phyloP scores from a whole-genome alignment of 30 jellyfish, hydroid and myxozoan genomes.

The Hydractinia echinata region DNA sequence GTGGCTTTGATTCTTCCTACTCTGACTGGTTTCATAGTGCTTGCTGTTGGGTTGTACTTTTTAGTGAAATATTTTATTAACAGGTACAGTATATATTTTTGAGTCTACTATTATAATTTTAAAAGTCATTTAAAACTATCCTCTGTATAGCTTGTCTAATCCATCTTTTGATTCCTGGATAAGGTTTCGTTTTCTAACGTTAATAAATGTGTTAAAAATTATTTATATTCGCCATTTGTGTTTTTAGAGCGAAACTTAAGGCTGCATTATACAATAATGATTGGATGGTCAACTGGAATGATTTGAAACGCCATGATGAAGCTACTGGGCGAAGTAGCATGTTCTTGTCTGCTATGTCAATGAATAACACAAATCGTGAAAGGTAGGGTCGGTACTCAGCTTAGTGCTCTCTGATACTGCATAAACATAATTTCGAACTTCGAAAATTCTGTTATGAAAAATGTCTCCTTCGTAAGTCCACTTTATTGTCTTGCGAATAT shows the following conservation, averaged over 20 bases:
- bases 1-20: constrained; percentile 71
- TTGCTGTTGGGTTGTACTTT: constrained; percentile 25
- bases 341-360: constrained; percentile 71
- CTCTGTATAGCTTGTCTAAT: too few relatives aligned
- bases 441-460: neutral
- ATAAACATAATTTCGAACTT: neutral
- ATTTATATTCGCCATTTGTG: neutral
- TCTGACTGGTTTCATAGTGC: constrained; percentile 37
- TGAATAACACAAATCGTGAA: constrained; percentile 34
- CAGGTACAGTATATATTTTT: constrained; percentile 20
- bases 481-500: neutral
- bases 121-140: too few relatives aligned
- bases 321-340: constrained; percentile 62
- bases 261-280: constrained; percentile 78
- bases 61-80: constrained; percentile 18
- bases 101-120: too few relatives aligned
- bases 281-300: constrained; percentile 92
- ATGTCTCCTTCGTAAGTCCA: neutral
- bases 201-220: too few relatives aligned
- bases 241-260: constrained; percentile 50
- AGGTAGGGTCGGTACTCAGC: neutral
- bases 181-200: too few relatives aligned
- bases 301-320: constrained; percentile 64
- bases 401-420: neutral
- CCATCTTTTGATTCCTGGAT: too few relatives aligned